phyloP scores from a whole-genome alignment of 2,797 vertebrate genomes.

The Aselliscus stoliczkanus region DNA sequence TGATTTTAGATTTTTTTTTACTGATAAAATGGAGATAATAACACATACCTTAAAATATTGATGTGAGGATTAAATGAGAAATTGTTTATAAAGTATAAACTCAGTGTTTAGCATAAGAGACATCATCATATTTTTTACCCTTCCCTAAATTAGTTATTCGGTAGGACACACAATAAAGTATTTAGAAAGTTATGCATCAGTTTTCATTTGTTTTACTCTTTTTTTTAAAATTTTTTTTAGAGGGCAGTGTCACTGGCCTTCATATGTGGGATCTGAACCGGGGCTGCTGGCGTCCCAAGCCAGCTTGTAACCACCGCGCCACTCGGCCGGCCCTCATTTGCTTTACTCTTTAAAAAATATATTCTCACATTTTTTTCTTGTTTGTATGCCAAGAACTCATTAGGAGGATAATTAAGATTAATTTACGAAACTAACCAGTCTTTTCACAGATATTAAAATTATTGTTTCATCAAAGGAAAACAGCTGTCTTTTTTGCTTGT shows the following conservation, averaged over 20 bases:
- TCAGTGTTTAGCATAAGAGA: neutral
- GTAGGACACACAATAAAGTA: neutral
- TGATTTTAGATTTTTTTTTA: neutral
- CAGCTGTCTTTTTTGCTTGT: neutral
- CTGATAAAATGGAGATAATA: conserved; percentile 1
- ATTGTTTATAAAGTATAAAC: conserved; percentile 14
- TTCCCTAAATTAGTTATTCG: conserved; percentile 25
- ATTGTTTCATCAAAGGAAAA: neutral
- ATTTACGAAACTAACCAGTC: neutral
- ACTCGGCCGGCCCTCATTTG: too few species aligned
- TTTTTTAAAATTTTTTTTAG: too few species aligned
- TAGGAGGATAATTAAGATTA: conserved; percentile 21
- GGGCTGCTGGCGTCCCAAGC: too few species aligned
- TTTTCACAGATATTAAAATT: conserved; percentile 22
- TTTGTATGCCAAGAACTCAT: neutral
- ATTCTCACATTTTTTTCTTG: conserved; percentile 5
- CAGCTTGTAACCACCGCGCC: too few species aligned
- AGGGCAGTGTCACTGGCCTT: too few species aligned
- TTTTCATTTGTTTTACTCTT: conserved; percentile 18
- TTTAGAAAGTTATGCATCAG: neutral
- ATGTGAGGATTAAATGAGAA: neutral
- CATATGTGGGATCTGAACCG: too few species aligned
- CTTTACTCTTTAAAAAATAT: neutral
- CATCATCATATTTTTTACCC: neutral
- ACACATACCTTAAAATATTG: neutral